Evolutionary conservation across 2,888 invertebrate genomes (phyloP), one percentile per base, ranked within the genome.

Genomic region (Aromia moschata): DNA sequence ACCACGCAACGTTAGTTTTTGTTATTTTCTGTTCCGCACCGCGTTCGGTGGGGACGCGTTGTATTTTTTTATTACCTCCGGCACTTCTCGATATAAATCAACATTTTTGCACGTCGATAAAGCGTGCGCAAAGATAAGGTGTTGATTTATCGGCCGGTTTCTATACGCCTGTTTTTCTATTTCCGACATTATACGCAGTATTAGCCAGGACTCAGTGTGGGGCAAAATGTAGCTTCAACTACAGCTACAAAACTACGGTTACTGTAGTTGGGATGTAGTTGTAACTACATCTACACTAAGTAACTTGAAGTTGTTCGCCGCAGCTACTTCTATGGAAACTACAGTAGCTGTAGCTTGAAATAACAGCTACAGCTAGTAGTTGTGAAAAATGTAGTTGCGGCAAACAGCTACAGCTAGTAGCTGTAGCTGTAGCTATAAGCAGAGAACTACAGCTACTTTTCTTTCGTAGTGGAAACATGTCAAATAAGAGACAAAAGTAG

Each of bases 51-150:
- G 66, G 61, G 56, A 56, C n/a, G 36, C 16, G 46, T 57, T 65
- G 60, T 68, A 70, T 74, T 72, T 75, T 75, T 76, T 74, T 75
- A 75, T 76, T 76, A 75, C 73, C 70, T 73, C 69, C 71, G 70
- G 70, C 71, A 69, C 67, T 71, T 71, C 65, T 68, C 68, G 72
- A 74, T 74, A 75, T 76, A 76, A 75, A 76, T 76, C 76, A 76
- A 76, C 73, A 75, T 75, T 74, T 74, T 74, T 74, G 70, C 70
- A 70, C 69, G 69, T 60, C 65, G 71, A 65, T 75, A 74, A 75
- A 73, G 74, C 71, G 73, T 73, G 72, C 70, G 73, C 68, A 71
- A 74, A 73, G 74, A 75, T 75, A 74, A 74, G 72, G 71, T 73
- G 72, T 71, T 75, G 75, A 75, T 74, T 75, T 75, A 75, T 74